These are phyloP conservation scores for Gasterosteus nipponicus DNA, from an alignment of 2,113 vertebrate genomes.

Conservation along the genomic window DNA sequence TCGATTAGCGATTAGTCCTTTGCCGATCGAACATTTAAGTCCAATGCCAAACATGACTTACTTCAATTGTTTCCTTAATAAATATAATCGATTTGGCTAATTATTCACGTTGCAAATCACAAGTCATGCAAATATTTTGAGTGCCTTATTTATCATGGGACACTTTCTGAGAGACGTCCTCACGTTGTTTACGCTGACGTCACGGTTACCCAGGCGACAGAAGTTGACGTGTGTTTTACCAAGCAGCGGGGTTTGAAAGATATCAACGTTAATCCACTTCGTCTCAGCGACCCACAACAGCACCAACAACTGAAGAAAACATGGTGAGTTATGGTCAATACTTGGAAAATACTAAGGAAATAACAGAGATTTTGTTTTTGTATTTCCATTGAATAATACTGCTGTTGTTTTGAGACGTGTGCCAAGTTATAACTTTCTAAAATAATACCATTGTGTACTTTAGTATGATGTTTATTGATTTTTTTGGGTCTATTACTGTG, in stretches of 20 bases:
- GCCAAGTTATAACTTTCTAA: neutral
- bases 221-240: slow-evolving; percentile 38
- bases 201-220: slow-evolving; percentile 48
- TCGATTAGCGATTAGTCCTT: neutral
- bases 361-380: neutral
- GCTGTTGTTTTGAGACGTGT: neutral
- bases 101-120: neutral
- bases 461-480: neutral
- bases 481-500: neutral
- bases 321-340: slow-evolving; percentile 70
- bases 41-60: neutral
- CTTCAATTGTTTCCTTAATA: neutral
- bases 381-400: neutral
- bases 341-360: neutral
- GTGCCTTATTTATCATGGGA: neutral
- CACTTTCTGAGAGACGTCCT: neutral
- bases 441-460: neutral
- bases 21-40: neutral
- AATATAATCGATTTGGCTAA: neutral
- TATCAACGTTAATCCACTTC: slow-evolving; percentile 75
- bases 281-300: slow-evolving; percentile 15
- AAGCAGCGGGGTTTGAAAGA: slow-evolving; percentile 24
- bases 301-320: slow-evolving; percentile 49
- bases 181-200: slow-evolving; percentile 61
- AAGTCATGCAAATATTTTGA: neutral